Conservation (phyloP, 2,888 invertebrate species). For the Rutpela maculata region DNA sequence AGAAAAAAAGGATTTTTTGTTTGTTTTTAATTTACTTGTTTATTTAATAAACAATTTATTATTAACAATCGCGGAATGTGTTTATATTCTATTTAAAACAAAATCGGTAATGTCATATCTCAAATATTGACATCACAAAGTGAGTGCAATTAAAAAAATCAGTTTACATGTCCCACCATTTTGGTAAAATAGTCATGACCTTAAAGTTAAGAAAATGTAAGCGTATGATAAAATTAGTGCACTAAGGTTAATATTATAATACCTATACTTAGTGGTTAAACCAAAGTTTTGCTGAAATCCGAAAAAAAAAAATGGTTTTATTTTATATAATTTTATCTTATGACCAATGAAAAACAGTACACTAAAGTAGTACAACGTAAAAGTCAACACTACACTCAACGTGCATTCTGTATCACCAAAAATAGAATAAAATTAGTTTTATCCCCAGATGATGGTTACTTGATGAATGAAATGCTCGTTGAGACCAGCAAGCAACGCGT, state of each 20-base stretch:
- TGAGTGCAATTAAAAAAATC: too few relatives aligned
- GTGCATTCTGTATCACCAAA: too few relatives aligned
- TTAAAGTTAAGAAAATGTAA: background rate
- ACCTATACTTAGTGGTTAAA: constrained; percentile 50
- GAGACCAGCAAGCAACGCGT: background rate
- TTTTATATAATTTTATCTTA: background rate
- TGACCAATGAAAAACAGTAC: background rate
- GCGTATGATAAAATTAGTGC: constrained; percentile 9
- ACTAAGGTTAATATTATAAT: background rate
- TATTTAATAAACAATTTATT: too few relatives aligned
- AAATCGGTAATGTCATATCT: too few relatives aligned
- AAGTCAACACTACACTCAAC: too few relatives aligned
- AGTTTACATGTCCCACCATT: too few relatives aligned
- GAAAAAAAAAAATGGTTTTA: background rate
- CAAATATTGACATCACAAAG: too few relatives aligned
- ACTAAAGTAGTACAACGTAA: background rate
- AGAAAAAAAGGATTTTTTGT: too few relatives aligned
- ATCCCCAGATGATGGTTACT: background rate
- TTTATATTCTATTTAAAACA: too few relatives aligned
- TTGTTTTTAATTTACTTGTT: too few relatives aligned
- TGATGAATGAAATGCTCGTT: background rate
- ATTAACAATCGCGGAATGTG: too few relatives aligned
- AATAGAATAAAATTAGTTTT: background rate
- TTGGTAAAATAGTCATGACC: background rate
- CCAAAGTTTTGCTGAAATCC: constrained; percentile 47